phyloP scores from a whole-genome alignment of 2,113 vertebrate species.

The Phalacrocorax aristotelis region DNA sequence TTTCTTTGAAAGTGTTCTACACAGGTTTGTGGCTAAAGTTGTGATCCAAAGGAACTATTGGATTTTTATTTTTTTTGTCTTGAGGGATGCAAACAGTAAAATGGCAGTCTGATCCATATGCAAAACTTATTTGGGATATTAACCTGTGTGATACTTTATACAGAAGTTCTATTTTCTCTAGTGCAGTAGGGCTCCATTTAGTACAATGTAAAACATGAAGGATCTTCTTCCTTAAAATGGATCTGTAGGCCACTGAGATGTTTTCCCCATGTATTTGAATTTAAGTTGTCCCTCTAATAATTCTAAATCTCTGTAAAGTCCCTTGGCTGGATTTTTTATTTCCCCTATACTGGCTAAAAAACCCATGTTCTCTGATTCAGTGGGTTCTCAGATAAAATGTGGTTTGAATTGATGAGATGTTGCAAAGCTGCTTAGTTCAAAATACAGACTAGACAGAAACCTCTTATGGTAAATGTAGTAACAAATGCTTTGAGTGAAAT shows the following conservation, averaged over 20 bases:
- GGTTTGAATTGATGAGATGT: constrained; percentile 6
- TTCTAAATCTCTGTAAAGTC: neutral
- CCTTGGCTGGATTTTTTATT: neutral
- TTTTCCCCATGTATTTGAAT: neutral
- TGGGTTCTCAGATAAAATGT: neutral
- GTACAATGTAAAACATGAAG: neutral
- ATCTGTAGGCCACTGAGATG: neutral
- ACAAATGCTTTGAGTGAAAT: constrained; percentile 8
- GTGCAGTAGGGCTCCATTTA: neutral
- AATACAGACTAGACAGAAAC: neutral
- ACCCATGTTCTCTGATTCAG: neutral
- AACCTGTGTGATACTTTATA: neutral
- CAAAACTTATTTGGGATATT: neutral
- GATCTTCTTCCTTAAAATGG: neutral
- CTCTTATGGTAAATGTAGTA: neutral
- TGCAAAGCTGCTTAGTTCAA: constrained; percentile 31
- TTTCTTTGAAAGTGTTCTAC: neutral
- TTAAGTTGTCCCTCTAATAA: constrained; percentile 21
- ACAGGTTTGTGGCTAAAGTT: neutral
- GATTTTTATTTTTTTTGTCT: neutral
- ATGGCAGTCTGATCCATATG: neutral
- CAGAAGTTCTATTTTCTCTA: neutral
- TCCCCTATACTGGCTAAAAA: neutral
- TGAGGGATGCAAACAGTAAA: neutral
- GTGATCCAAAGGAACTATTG: neutral